Percentiles rank a stretch among this genome's conserved stretches.
These are phyloP conservation scores for Onthophagus sagittarius DNA, from an alignment of 2,888 invertebrate genomes.

Conservation along the genomic window DNA sequence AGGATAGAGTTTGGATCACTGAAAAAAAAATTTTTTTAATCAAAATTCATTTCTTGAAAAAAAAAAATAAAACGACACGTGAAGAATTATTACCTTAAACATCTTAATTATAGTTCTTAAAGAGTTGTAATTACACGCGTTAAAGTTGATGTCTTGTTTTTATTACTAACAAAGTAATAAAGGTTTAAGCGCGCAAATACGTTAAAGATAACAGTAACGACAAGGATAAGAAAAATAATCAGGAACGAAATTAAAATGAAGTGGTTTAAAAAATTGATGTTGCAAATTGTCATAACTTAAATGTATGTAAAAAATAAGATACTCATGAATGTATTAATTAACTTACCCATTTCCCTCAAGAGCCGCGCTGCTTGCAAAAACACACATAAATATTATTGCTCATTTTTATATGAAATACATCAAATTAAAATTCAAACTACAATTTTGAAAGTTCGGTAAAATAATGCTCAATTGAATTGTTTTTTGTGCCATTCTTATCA, in stretches of 20 bases:
- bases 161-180: not conserved
- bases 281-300: no score
- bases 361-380: constrained; percentile 58
- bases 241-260: not conserved
- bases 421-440: no score
- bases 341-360: constrained; percentile 66
- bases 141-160: not conserved
- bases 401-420: no score
- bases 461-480: no score
- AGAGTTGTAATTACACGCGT: not conserved
- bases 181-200: not conserved
- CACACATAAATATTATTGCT: constrained; percentile 17
- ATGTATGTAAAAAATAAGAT: not conserved
- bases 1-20: constrained; percentile 80
- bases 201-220: not conserved
- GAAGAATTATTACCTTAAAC: constrained; percentile 18
- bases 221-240: not conserved
- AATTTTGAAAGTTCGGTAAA: no score
- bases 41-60: no score
- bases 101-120: not conserved
- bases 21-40: constrained; percentile 33
- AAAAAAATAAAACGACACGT: constrained; percentile 22
- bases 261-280: not conserved
- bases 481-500: no score
- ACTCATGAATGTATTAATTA: constrained; percentile 6